Evolutionary conservation across 2,888 invertebrate species (phyloP).

Genomic region (Cosmia trapezina): DNA sequence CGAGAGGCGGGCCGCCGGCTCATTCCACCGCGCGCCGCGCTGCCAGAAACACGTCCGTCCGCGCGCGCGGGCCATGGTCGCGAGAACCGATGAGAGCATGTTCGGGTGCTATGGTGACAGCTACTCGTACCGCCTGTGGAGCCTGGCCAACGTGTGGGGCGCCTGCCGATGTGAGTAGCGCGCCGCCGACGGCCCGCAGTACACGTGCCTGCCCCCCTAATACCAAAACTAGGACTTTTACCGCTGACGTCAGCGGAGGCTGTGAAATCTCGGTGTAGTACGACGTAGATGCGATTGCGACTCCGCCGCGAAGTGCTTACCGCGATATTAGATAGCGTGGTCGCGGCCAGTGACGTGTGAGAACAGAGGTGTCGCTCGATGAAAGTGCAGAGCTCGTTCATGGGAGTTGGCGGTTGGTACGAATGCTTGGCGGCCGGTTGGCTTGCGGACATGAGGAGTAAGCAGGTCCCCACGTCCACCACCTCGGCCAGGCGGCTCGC

Average conservation of each 20-base stretch:
- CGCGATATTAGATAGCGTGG: conserved; percentile 67
- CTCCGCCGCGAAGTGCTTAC: conserved; percentile 75
- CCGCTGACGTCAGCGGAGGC: conserved; percentile 82
- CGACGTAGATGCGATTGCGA: conserved; percentile 76
- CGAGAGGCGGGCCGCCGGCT: conserved; percentile 79
- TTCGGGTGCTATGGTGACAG: conserved; percentile 93
- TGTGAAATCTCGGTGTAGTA: conserved; percentile 79
- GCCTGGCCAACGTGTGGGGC: conserved; percentile 94
- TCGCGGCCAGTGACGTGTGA: conserved; percentile 79
- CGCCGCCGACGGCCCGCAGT: conserved; percentile 70
- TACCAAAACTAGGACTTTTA: conserved; percentile 72
- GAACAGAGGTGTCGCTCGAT: conserved; percentile 84
- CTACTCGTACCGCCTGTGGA: conserved; percentile 94
- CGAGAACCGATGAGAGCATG: conserved; percentile 94
- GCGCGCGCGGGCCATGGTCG: conserved; percentile 94
- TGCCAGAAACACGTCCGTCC: conserved; percentile 81
- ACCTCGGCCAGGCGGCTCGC: conserved; percentile 90
- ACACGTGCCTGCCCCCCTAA: conserved; percentile 60
- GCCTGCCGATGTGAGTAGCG: conserved; percentile 93
- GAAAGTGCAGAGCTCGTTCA: conserved; percentile 89
- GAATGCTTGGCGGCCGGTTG: conserved; percentile 88
- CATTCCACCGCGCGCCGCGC: conserved; percentile 90
- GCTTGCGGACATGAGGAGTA: conserved; percentile 90
- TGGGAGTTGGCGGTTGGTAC: conserved; percentile 89
- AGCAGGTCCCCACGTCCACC: conserved; percentile 89